A percentile compares a stretch with the other conserved stretches of the same genome.
These are phyloP conservation scores for Rhamphomyia laevipes DNA, from an alignment of 2,888 invertebrate species.

Conservation along the genomic window DNA sequence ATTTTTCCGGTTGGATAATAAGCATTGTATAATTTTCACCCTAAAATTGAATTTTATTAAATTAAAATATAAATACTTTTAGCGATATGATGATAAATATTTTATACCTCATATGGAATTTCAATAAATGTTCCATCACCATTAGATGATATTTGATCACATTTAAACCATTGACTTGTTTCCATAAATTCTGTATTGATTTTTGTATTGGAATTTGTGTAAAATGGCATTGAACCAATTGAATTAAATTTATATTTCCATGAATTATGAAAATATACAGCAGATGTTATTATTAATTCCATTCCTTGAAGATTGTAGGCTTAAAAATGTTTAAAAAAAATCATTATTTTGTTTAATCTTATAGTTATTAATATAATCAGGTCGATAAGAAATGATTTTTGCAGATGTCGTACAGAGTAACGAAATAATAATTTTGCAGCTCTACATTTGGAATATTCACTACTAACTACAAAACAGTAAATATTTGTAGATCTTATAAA, in stretches of 20 bases:
- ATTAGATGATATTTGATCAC: too few relatives aligned
- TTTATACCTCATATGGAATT: background rate
- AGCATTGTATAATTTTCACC: conserved; percentile 40
- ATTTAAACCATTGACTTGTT: too few relatives aligned
- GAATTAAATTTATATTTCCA: conserved; percentile 18
- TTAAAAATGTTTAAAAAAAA: conserved; percentile 2
- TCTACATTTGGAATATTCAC: too few relatives aligned
- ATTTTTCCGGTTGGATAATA: conserved; percentile 37
- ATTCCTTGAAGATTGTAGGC: conserved; percentile 10
- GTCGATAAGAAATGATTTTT: too few relatives aligned
- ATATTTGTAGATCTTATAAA: too few relatives aligned
- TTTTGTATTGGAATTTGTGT: conserved; percentile 39
- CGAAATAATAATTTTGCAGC: too few relatives aligned
- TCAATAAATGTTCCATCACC: background rate
- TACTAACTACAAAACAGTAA: too few relatives aligned
- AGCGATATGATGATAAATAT: background rate
- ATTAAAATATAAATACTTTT: background rate
- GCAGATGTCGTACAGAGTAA: too few relatives aligned
- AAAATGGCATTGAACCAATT: conserved; percentile 41
- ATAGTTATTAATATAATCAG: too few relatives aligned
- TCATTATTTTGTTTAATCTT: too few relatives aligned
- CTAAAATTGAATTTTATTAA: conserved; percentile 28
- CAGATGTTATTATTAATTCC: conserved; percentile 16
- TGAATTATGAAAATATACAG: conserved; percentile 20
- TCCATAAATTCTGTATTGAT: background rate